Evolutionary conservation across 1,140 invertebrate species (phyloP).

Genomic region (Leptonema lineaticorne): DNA sequence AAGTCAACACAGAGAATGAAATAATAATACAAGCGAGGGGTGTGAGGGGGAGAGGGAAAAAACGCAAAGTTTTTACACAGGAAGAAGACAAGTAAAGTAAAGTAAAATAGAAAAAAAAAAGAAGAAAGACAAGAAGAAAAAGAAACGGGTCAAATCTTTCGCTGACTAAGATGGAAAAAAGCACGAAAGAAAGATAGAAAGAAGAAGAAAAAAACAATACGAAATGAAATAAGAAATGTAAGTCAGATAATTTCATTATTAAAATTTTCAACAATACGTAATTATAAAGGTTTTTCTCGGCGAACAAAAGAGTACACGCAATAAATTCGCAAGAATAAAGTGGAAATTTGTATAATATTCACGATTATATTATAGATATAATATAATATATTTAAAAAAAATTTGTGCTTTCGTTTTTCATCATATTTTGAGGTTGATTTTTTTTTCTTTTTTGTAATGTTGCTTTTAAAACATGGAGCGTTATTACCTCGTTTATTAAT

Average conservation of each 20-base stretch:
- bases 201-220: no score
- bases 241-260: constrained; percentile 16
- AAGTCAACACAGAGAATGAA: no score
- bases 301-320: constrained; percentile 13
- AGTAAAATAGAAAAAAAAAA: neutral
- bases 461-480: neutral
- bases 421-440: neutral
- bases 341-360: constrained; percentile 11
- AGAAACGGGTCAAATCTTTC: constrained; percentile 11
- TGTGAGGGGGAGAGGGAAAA: neutral
- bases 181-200: neutral
- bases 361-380: constrained; percentile 6
- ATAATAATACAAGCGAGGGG: no score
- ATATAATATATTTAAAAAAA: no score
- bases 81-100: neutral
- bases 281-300: constrained; percentile 12
- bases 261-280: constrained; percentile 18
- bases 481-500: no score
- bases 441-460: neutral
- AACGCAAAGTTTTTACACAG: neutral
- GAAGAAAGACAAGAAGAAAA: neutral
- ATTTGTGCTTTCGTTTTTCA: neutral
- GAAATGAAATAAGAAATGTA: no score
- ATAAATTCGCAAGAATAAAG: constrained; percentile 14
- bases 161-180: constrained; percentile 7